A percentile compares a stretch with the other conserved stretches of the same genome.
phyloP scores from a whole-genome alignment of 2,888 invertebrate genomes.

The Caenorhabditis doughertyi region DNA sequence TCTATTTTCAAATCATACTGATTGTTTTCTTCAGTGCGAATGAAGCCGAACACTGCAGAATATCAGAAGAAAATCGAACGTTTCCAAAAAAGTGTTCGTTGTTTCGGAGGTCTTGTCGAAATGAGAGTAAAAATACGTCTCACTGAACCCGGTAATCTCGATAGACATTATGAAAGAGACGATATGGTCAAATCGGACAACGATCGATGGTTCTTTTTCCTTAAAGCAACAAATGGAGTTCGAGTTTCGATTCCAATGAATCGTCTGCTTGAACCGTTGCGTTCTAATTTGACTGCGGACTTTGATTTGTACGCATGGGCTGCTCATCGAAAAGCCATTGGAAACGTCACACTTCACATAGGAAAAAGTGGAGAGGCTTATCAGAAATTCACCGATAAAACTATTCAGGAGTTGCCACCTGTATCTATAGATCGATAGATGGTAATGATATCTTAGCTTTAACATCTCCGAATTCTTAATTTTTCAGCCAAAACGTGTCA shows the following conservation, averaged over 20 bases:
- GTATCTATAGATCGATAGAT: neutral
- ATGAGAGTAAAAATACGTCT: constrained; percentile 43
- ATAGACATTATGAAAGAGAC: neutral
- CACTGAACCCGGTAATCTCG: neutral
- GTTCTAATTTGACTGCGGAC: constrained; percentile 10
- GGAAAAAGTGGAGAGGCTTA: constrained; percentile 28
- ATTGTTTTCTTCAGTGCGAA: constrained; percentile 2
- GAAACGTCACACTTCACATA: constrained; percentile 33
- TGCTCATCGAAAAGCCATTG: constrained; percentile 28
- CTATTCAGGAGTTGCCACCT: constrained; percentile 3
- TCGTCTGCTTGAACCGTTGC: neutral
- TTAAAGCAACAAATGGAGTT: constrained; percentile 30
- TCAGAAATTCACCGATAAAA: neutral
- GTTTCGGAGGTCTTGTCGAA: constrained; percentile 43
- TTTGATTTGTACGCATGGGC: constrained; percentile 54
- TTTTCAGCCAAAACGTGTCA: too few relatives aligned
- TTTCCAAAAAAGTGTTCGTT: constrained; percentile 15
- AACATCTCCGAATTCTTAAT: too few relatives aligned
- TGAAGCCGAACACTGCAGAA: neutral
- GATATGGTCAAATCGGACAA: neutral
- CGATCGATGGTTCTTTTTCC: constrained; percentile 16
- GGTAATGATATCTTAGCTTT: too few relatives aligned
- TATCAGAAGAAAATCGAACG: constrained; percentile 10
- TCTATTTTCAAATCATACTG: neutral
- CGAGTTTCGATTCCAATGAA: constrained; percentile 33